These are phyloP conservation scores for Trichomycterus rosablanca DNA, from an alignment of 2,113 vertebrate species.

Conservation along the genomic window DNA sequence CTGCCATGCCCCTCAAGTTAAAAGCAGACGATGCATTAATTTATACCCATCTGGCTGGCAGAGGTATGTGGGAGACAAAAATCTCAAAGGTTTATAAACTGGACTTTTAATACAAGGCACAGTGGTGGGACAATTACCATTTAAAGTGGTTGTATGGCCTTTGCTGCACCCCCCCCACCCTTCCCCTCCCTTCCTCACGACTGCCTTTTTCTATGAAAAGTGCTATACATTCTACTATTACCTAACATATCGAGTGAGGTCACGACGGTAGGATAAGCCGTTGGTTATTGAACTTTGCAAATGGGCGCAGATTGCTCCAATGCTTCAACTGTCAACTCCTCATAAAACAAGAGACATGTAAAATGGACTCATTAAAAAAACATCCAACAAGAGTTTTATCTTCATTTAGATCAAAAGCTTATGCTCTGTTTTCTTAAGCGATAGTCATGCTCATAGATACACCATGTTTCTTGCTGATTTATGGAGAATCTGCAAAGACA, in stretches of 20 bases:
- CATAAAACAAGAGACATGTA: conserved; percentile 40
- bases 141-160: conserved; percentile 58
- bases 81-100: conserved; percentile 38
- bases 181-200: too few species aligned
- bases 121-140: conserved; percentile 59
- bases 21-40: too few species aligned
- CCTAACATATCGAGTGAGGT: conserved; percentile 49
- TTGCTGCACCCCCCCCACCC: conserved; percentile 36
- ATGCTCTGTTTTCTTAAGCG: conserved; percentile 21
- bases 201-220: conserved; percentile 52
- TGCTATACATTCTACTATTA: conserved; percentile 56
- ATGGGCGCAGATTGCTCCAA: conserved; percentile 49
- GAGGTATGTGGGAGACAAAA: conserved; percentile 25
- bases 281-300: conserved; percentile 45
- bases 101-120: conserved; percentile 51
- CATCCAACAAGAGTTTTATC: conserved; percentile 37
- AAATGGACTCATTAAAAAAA: conserved; percentile 43
- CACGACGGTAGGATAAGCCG: conserved; percentile 34
- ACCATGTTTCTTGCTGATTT: conserved; percentile 34
- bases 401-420: conserved; percentile 38
- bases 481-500: conserved; percentile 30
- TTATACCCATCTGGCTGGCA: conserved; percentile 23
- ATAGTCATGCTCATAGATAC: conserved; percentile 21
- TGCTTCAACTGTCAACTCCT: conserved; percentile 45
- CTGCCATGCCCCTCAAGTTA: too few species aligned